Base-by-base conservation (phyloP, 2,113 vertebrate species). In the Chlorodrepanis virens region DNA sequence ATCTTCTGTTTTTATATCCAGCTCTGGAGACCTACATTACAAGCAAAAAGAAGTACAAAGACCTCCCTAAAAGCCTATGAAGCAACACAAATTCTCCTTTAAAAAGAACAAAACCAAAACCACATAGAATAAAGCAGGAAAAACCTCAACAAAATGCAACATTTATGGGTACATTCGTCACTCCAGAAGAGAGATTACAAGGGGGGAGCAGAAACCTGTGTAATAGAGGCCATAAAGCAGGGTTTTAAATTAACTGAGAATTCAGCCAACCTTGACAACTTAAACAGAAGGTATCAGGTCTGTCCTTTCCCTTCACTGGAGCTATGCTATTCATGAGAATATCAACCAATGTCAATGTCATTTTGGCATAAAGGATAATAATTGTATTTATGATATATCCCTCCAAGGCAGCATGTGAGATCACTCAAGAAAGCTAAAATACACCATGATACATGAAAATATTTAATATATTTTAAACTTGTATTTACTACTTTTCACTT, bases 191-290 rank as follows among this genome's bases (percentile, higher is more conserved):
- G 39, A 88, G 56, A 78, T 65, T 88, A 74, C 68, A 59, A 83
- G 64, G 68, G 96, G 56, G 44, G 24, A 56, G 93, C 85, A 93
- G 90, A 93, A 96, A 89, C 56, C 94, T 95, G 70, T 90, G 87
- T 93, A 94, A 96, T 93, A 78, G 93, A 93, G 83, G 93, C 88
- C 80, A 96, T 96, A 96, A 96, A 95, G 33, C 50, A 93, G 27
- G 82, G 84, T 80, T 93, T 96, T 87, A 96, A 95, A 95, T 96
- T 95, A 97, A 94, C 80, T 83, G 76, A 95, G 90, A 90, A 91
- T 52, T 86, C 96, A 97, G 85, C 19, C 94, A 96, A 93, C 94
- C 96, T 81, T 96, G 88, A 94, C 85, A 95, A 86, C 71, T 92
- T 90, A 94, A 90, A 92, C 89, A 94, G 90, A 96, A 93, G 82